Evolutionary conservation across 2,113 vertebrate species (phyloP).

Genomic region (Pagrus major): DNA sequence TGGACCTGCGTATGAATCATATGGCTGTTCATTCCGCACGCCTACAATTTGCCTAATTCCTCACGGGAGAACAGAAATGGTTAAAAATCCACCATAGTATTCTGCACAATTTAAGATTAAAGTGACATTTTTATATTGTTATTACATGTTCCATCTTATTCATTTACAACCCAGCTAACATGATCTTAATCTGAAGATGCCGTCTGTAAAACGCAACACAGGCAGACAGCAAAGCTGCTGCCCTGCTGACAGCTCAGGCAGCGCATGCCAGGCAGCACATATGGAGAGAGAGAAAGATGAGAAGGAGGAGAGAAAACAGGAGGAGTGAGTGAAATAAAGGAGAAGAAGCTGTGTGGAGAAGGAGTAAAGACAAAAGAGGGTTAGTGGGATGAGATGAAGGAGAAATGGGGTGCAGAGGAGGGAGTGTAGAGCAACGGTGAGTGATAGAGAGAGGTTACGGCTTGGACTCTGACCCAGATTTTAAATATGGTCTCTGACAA

Average conservation of each 20-base stretch:
- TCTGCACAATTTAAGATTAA: constrained; percentile 15
- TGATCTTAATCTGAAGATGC: constrained; percentile 12
- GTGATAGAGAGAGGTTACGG: constrained; percentile 43
- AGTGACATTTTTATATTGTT: constrained; percentile 18
- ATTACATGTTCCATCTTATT: background rate
- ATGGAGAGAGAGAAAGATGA: constrained; percentile 6
- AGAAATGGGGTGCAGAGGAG: constrained; percentile 37
- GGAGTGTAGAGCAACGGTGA: constrained; percentile 2
- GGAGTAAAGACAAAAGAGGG: constrained; percentile 20
- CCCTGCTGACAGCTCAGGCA: constrained; percentile 7
- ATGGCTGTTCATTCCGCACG: constrained; percentile 18
- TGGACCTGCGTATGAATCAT: constrained; percentile 45
- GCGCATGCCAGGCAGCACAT: constrained; percentile 1
- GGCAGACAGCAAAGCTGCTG: constrained; percentile 28
- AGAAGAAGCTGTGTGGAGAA: constrained; percentile 5
- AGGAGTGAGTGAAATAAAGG: constrained; percentile 22
- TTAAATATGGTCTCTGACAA: constrained; percentile 74
- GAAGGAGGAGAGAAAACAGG: background rate
- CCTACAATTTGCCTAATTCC: constrained; percentile 35
- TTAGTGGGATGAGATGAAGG: constrained; percentile 30
- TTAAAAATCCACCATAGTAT: constrained; percentile 14
- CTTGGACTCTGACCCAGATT: constrained; percentile 74
- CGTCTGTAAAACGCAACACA: constrained; percentile 25
- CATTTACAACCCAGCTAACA: constrained; percentile 7
- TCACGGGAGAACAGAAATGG: constrained; percentile 23